Evolutionary conservation across 2,113 vertebrate genomes (phyloP), one percentile per base, ranked within the genome.

Genomic region (Gorsachius goisagi): DNA sequence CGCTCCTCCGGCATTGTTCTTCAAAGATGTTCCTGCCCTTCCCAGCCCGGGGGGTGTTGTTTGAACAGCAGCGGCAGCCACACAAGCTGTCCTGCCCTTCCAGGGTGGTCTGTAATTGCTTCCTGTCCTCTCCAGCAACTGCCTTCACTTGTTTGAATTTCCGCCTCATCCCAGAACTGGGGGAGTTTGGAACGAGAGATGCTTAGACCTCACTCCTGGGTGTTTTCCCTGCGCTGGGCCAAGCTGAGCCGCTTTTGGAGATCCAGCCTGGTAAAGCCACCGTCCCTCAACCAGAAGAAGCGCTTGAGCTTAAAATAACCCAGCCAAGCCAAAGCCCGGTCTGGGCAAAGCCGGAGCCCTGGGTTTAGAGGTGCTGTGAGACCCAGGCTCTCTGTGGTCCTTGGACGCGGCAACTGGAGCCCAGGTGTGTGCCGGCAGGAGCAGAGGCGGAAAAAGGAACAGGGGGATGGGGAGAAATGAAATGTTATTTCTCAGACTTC

Each of bases 21-120:
- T 91, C 85, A 7, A 67, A 93, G 89, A 95, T 93, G 96, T 92
- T 95, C 95, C 92, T 39, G 92, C 93, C 85, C 89, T 84, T 39
- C 87, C 85, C 16, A 45, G 96, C 82, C 89, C 69, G 82, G 91
- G 90, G 89, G 93, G 88, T 93, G 89, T 93, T 90, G 90, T 96
- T 96, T 91, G 82, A 95, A 93, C 85, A 91, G 90, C 94, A 95
- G 96, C 94, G 76, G 89, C 93, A 96, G 94, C 96, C 95, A 94
- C 97, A 97, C 97, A 97, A 95, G 96, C 95, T 96, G 75, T 60
- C 93, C 89, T 97, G 96, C 94, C 95, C 95, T 97, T 97, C 24
- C 97, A 90, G 97, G 97, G 98, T 98, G 98, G 98, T 98, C 98
- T 60, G 45, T 98, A 97, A 98, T 98, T 98, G 95, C 97, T 98